These are phyloP conservation scores for Pterophyllum scalare DNA, from an alignment of 2,113 vertebrate species.

Conservation along the genomic window DNA sequence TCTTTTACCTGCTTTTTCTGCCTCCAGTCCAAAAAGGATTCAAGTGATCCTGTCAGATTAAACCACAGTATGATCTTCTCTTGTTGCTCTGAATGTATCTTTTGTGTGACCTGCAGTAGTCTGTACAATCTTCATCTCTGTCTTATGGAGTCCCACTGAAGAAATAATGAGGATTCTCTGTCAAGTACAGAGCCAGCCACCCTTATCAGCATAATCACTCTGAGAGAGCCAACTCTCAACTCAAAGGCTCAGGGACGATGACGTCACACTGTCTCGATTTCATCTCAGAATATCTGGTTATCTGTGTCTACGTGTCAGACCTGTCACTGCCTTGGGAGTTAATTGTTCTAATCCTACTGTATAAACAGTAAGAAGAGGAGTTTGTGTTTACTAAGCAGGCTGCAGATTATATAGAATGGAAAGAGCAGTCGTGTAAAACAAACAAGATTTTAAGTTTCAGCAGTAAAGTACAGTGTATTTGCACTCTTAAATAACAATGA, in stretches of 20 bases:
- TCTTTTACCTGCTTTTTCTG: constrained; percentile 3
- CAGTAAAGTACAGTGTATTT: background rate
- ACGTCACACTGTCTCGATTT: constrained; percentile 32
- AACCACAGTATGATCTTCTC: constrained; percentile 13
- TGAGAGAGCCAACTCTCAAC: constrained; percentile 12
- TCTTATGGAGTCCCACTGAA: constrained; percentile 13
- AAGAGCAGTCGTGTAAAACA: background rate
- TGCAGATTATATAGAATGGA: background rate
- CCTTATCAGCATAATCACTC: constrained; percentile 27
- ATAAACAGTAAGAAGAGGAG: constrained; percentile 15
- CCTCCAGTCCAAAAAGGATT: constrained; percentile 10
- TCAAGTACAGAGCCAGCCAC: background rate
- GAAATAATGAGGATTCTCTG: constrained; percentile 10
- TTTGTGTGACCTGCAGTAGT: background rate
- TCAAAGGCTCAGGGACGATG: constrained; percentile 25
- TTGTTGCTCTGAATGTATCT: constrained; percentile 26
- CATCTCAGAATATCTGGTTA: constrained; percentile 35
- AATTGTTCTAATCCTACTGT: constrained; percentile 43
- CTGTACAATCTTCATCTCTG: background rate
- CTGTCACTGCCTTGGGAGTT: constrained; percentile 9
- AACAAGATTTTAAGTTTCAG: background rate
- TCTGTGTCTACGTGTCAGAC: constrained; percentile 45
- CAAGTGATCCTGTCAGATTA: constrained; percentile 24
- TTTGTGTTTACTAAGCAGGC: constrained; percentile 13
- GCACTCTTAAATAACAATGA: background rate